These are phyloP conservation scores for Bergia puertoricense DNA, from an alignment of 92 coral and sea anemone genomes.

Conservation along the genomic window DNA sequence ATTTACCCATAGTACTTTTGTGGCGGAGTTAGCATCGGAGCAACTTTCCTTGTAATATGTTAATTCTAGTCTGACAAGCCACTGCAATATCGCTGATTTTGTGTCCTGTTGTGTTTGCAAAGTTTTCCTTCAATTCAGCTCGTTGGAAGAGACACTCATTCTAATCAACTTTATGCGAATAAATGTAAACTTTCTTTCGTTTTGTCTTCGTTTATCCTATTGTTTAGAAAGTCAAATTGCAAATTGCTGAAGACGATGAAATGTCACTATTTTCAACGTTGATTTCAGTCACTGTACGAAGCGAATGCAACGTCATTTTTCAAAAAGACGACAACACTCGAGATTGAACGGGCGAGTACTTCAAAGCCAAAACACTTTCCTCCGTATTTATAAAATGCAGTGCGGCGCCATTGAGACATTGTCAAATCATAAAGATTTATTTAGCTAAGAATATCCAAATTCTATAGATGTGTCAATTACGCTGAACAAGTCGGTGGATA, in stretches of 20 bases:
- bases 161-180: background rate
- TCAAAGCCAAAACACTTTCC: constrained; percentile 10
- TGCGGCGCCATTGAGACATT: constrained; percentile 29
- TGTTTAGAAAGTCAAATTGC: constrained; percentile 1
- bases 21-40: background rate
- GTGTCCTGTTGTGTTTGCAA: background rate
- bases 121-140: background rate
- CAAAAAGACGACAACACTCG: background rate
- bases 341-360: constrained; percentile 1
- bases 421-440: constrained; percentile 23
- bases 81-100: background rate
- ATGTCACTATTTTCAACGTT: background rate
- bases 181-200: background rate
- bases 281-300: background rate
- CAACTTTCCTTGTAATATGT: background rate
- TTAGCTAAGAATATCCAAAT: constrained; percentile 40
- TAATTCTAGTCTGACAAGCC: background rate
- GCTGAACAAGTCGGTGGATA: constrained; percentile 11
- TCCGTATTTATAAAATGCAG: constrained; percentile 39
- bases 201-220: background rate
- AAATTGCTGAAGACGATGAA: background rate
- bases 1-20: constrained; percentile 31
- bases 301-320: background rate
- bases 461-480: constrained; percentile 39
- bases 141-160: background rate